These are phyloP conservation scores for Danio aesculapii DNA, from an alignment of 2,797 vertebrate genomes.

Conservation along the genomic window DNA sequence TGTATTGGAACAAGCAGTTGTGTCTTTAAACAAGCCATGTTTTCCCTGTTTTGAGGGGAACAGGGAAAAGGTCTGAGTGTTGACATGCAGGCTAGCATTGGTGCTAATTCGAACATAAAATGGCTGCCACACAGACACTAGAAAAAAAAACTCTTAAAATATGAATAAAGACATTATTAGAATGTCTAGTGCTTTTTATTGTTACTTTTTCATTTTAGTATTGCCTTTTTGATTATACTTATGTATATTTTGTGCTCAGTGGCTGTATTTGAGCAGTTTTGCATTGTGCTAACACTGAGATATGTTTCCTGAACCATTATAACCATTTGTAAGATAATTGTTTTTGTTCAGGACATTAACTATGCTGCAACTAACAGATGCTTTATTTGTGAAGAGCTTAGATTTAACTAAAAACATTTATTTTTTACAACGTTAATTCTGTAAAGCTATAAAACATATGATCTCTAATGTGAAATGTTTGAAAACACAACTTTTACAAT, in stretches of 20 bases:
- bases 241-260: background rate
- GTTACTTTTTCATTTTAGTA: background rate
- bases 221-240: background rate
- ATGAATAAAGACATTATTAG: background rate
- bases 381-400: background rate
- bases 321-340: background rate
- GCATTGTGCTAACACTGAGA: background rate
- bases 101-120: background rate
- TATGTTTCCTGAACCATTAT: background rate
- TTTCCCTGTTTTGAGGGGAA: background rate
- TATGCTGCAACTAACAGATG: background rate
- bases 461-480: background rate
- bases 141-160: background rate
- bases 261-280: conserved; percentile 1
- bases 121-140: conserved; percentile 1
- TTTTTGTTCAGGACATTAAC: no score
- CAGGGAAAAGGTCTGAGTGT: no score
- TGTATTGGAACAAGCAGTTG: background rate
- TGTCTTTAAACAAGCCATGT: background rate
- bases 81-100: background rate
- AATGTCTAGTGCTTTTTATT: background rate
- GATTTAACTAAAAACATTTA: background rate
- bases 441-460: background rate
- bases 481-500: background rate
- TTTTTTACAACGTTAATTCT: background rate